Percentiles rank a stretch among this genome's conserved stretches.
phyloP scores from a whole-genome alignment of 2,888 invertebrate species.

The Gortyna flavago region DNA sequence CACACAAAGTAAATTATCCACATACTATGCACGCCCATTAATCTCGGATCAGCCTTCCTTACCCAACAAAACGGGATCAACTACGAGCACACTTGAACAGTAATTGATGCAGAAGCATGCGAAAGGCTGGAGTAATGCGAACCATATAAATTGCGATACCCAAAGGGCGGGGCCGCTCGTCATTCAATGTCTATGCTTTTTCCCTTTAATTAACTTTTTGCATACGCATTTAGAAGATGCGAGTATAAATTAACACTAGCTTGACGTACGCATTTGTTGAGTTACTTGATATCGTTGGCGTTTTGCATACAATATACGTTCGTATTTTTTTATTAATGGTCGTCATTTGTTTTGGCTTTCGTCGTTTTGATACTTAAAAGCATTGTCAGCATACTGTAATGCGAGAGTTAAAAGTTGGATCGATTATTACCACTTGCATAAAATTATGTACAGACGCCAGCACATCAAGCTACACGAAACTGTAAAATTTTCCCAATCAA shows the following conservation, averaged over 20 bases:
- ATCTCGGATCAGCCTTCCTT: slow-evolving; percentile 45
- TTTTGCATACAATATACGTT: slow-evolving; percentile 50
- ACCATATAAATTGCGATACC: slow-evolving; percentile 84
- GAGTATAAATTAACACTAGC: slow-evolving; percentile 63
- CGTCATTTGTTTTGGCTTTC: slow-evolving; percentile 36
- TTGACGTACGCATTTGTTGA: slow-evolving; percentile 51
- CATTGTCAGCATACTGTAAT: background rate
- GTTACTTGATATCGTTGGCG: slow-evolving; percentile 19
- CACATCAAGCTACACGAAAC: no score
- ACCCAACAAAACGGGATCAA: slow-evolving; percentile 58
- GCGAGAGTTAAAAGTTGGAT: background rate
- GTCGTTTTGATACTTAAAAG: background rate
- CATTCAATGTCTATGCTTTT: slow-evolving; percentile 81
- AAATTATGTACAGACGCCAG: background rate
- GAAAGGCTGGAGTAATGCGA: slow-evolving; percentile 78
- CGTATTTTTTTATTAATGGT: slow-evolving; percentile 37
- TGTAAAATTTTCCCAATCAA: no score
- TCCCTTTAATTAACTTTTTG: slow-evolving; percentile 86
- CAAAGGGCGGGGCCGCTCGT: slow-evolving; percentile 81
- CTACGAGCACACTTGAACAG: slow-evolving; percentile 55
- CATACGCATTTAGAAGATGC: slow-evolving; percentile 64
- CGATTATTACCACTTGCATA: background rate
- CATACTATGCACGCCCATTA: slow-evolving; percentile 31
- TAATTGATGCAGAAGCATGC: slow-evolving; percentile 79
- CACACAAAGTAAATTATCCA: slow-evolving; percentile 29